Evolutionary conservation across 1,140 invertebrate genomes (phyloP).

Genomic region (Hyles vespertilio): DNA sequence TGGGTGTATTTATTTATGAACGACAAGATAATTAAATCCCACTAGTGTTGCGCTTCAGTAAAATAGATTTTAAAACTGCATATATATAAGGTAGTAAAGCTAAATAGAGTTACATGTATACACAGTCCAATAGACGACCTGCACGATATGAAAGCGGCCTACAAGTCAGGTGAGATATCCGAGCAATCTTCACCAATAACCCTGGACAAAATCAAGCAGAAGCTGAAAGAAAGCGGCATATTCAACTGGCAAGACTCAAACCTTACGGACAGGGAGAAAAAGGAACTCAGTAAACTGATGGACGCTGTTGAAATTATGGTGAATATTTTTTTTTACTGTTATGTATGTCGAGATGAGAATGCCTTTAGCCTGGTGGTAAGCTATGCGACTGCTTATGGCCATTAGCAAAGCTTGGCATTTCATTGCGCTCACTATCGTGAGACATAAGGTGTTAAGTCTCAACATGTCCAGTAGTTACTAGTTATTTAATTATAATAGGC

Average conservation of each 20-base stretch:
- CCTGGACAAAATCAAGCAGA: conserved; percentile 43
- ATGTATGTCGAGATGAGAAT: too few relatives aligned
- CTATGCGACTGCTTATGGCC: too few relatives aligned
- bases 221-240: conserved; percentile 46
- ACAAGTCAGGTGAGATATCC: conserved; percentile 50
- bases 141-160: conserved; percentile 41
- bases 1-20: too few relatives aligned
- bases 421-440: too few relatives aligned
- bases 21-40: too few relatives aligned
- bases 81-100: too few relatives aligned
- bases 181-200: conserved; percentile 39
- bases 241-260: conserved; percentile 39
- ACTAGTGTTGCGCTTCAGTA: too few relatives aligned
- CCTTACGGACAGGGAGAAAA: conserved; percentile 42
- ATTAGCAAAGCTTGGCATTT: too few relatives aligned
- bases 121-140: conserved; percentile 32
- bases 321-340: background rate
- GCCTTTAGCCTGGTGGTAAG: background rate
- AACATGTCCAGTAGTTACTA: too few relatives aligned
- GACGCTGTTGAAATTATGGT: conserved; percentile 63
- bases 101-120: background rate
- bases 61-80: too few relatives aligned
- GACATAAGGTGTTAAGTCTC: too few relatives aligned
- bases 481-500: too few relatives aligned
- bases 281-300: conserved; percentile 51